A percentile compares a stretch with the other conserved stretches of the same genome.
Conservation (phyloP, 1,140 invertebrate species). For the Hylaeus volcanicus region DNA sequence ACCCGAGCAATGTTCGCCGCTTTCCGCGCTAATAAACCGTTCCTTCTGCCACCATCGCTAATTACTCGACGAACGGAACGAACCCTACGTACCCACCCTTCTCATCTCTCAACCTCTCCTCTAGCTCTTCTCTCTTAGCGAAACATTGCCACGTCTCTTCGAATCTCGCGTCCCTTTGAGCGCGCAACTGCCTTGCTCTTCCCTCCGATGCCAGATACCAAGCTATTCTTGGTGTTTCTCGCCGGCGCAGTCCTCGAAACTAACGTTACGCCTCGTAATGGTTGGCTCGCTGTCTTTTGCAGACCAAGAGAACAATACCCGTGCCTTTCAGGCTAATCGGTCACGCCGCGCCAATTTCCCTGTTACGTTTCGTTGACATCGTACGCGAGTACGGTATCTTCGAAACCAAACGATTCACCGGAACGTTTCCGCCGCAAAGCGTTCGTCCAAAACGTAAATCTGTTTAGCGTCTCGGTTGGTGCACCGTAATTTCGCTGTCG, state of each 20-base stretch:
- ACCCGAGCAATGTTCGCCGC: constrained; percentile 61
- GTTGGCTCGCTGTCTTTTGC: background rate
- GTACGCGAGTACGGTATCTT: too few species aligned
- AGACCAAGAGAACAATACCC: background rate
- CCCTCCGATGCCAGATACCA: background rate
- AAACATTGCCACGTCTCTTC: constrained; percentile 17
- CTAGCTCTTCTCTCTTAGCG: background rate
- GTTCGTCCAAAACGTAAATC: too few species aligned
- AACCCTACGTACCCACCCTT: constrained; percentile 31
- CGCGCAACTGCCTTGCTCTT: constrained; percentile 9
- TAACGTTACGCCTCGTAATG: background rate
- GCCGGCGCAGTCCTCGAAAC: background rate
- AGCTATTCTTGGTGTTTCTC: constrained; percentile 39
- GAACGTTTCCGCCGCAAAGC: too few species aligned
- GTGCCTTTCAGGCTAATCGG: background rate
- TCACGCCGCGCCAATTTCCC: background rate
- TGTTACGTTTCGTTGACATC: background rate
- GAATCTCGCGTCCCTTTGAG: constrained; percentile 42
- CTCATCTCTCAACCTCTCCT: background rate
- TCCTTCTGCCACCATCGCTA: constrained; percentile 64
- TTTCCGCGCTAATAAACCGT: constrained; percentile 72
- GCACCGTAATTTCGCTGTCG: too few species aligned
- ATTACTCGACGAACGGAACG: constrained; percentile 68
- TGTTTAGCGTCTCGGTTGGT: too few species aligned
- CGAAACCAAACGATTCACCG: background rate